Evolutionary conservation across 2,888 invertebrate genomes (phyloP), one percentile per base, ranked within the genome.

Genomic region (Drosophila ezoana): DNA sequence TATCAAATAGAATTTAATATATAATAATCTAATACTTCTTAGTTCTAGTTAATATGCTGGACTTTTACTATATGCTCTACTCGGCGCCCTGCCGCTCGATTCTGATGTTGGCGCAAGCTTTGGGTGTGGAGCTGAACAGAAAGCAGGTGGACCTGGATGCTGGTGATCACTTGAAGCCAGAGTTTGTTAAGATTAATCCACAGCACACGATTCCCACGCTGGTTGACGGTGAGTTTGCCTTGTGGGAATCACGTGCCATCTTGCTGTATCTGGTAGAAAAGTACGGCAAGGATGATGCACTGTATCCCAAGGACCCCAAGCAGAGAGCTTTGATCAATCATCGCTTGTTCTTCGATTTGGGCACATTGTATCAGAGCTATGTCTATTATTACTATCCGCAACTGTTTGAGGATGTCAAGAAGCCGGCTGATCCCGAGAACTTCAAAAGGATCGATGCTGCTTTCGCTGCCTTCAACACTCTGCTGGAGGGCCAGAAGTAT

Each of bases 241-340:
- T 98, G 58, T 96, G 95, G 94, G 97, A 97, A 92, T 97, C 97
- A 41, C 95, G 96, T 49, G 95, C 96, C 64, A 97, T 97, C 90
- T 94, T 95, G 91, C 93, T 94, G 0, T 97, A 97, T 92, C 93
- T 97, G 87, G 95, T 94, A 11, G 95, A 95, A 91, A 95, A 96
- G 88, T 97, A 97, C 89, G 96, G 95, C 44, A 96, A 96, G 49
- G 94, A 95, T 79, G 95, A 95, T 85, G 92, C 93, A 0, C 92
- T 97, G n/a, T 94, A 94, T 78, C 97, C 97, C 0, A 96, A 95
- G 82, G 96, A 96, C 76, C 94, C 96, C 0, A 94, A 95, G 83
- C 94, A 94, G 68, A 93, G 96, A 23, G 97, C 96, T 0, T 44
- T 95, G 0, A 95, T 97, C 23, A 96, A 97, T 91, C 95, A 96